Percentiles rank a stretch among this genome's conserved stretches.
Conservation (phyloP, 2,113 vertebrate genomes). For the Corythornis cristatus region DNA sequence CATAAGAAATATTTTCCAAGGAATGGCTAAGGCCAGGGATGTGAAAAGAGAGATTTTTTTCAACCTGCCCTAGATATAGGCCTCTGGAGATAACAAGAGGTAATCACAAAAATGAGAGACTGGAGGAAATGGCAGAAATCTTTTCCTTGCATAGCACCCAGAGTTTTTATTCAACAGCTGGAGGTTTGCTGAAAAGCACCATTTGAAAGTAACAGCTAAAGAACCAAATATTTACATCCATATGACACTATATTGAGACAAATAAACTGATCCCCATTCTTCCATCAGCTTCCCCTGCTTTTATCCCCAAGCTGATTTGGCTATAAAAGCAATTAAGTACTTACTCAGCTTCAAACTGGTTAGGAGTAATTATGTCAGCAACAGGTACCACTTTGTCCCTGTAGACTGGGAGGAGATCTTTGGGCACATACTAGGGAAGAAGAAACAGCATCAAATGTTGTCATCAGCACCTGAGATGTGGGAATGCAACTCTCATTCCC, state of each 20-base stretch:
- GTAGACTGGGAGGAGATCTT: constrained; percentile 94
- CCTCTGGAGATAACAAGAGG: neutral
- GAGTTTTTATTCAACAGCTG: neutral
- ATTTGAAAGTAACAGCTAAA: neutral
- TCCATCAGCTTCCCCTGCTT: neutral
- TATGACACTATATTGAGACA: neutral
- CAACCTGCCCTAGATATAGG: neutral
- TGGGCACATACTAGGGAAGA: constrained; percentile 88
- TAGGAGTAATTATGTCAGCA: constrained; percentile 97
- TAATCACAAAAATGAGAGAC: neutral
- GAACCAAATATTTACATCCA: neutral
- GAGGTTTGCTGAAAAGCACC: neutral
- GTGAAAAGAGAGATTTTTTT: neutral
- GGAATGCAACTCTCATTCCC: neutral
- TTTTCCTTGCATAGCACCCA: neutral
- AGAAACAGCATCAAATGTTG: neutral
- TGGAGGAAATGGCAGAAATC: neutral
- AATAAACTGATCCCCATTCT: neutral
- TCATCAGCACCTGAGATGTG: neutral
- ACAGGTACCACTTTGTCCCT: constrained; percentile 93
- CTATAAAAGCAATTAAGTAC: constrained; percentile 52
- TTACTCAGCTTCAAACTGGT: constrained; percentile 99
- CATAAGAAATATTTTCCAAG: neutral
- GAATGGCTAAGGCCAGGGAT: neutral
- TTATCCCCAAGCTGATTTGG: neutral